These are phyloP conservation scores for Drosophila paracracens DNA, from an alignment of 2,888 invertebrate species.

Conservation along the genomic window DNA sequence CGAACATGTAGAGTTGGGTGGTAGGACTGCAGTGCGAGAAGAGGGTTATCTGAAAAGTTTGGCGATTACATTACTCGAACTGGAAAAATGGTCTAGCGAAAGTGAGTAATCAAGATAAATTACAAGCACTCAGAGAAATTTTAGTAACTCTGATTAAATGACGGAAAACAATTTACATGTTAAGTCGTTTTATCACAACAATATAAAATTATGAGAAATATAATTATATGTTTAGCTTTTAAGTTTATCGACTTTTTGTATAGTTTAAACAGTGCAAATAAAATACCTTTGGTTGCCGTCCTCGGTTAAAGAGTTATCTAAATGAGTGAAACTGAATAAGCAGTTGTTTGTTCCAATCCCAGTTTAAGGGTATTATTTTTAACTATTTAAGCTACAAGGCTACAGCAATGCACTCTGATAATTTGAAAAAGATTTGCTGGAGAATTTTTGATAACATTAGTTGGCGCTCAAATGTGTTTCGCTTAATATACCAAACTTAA, in stretches of 20 bases:
- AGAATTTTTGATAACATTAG: background rate
- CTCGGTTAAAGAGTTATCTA: background rate
- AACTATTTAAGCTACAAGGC: background rate
- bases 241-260: background rate
- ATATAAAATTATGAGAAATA: background rate
- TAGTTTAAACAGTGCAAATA: background rate
- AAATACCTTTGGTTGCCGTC: background rate
- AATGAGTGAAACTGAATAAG: background rate
- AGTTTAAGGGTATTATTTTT: background rate
- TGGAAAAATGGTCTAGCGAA: slow-evolving; percentile 9
- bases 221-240: background rate
- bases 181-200: background rate
- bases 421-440: background rate
- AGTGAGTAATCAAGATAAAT: slow-evolving; percentile 6
- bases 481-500: background rate
- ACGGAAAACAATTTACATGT: background rate
- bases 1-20: background rate
- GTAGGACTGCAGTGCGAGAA: background rate
- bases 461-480: background rate
- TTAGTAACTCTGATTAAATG: background rate
- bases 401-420: background rate
- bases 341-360: background rate
- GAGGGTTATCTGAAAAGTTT: background rate
- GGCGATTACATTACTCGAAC: slow-evolving; percentile 6
- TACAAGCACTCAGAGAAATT: background rate